Evolutionary conservation across 2,113 vertebrate genomes (phyloP), one percentile per base, ranked within the genome.

Genomic region (Syngnathus typhle): DNA sequence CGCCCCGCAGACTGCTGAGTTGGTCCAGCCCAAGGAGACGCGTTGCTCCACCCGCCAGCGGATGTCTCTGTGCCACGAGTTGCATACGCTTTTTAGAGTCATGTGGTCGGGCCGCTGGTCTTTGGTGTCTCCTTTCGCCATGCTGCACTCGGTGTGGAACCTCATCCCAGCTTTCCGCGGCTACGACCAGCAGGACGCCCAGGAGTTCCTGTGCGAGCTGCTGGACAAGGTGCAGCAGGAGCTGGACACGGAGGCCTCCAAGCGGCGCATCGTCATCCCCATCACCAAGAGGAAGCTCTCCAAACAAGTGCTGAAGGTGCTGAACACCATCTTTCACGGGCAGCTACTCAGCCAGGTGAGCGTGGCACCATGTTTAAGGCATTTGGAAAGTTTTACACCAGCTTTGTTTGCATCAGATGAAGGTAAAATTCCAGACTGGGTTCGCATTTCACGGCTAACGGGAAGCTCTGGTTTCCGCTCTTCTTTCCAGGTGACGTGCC

Each of bases 41-140:
- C 92, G 94, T 70, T 93, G 94, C 15, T 91, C 91, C 16, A 82
- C 89, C 62, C 89, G 91, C 74, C 96, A 97, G 92, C 95, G 96
- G 91, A 95, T 98, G 88, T 99, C 97, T 63, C 93, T 99, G 63
- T 99, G 97, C 87, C 96, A 96, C 13, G 97, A 99, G 82, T 87
- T 99, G 83, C 97, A 99, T 91, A 98, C 97, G 0, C 94, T 99
- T 55, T 99, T 99, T 88, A 91, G 97, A 83, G 95, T 99, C 84
- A 99, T 99, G 97, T 99, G 97, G 97, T 99, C 97, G 0, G 97
- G 96, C 59, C 94, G 93, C 75, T 99, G 97, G 96, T 94, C 96
- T 0, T 87, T 98, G 46, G 96, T 99, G 46, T 99, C 97, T 0
- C 97, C 97, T 1, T 98, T 98, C 6, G 97, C 96, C 88, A 99